Conservation (phyloP, 2,113 vertebrate species). For the Excalfactoria chinensis region DNA sequence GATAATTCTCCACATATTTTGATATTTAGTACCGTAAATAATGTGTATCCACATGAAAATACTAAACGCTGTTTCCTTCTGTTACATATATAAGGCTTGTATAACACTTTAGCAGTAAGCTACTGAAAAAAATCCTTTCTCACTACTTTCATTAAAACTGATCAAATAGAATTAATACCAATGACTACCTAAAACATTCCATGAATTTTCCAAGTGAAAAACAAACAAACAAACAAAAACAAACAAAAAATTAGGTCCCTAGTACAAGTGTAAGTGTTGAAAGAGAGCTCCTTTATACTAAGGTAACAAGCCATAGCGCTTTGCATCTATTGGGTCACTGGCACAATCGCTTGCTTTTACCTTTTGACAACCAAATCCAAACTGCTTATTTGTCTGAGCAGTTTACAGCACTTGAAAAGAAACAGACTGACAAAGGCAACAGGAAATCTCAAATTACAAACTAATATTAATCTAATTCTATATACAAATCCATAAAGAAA, state of each 20-base stretch:
- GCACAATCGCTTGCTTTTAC: slow-evolving; percentile 55
- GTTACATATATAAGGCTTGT: not conserved
- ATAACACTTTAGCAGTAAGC: not conserved
- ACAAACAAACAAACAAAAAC: not conserved
- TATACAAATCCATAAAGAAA: not conserved
- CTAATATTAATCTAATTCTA: not conserved
- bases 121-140: not conserved
- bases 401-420: slow-evolving; percentile 20
- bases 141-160: not conserved
- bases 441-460: not conserved
- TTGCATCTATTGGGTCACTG: slow-evolving; percentile 56
- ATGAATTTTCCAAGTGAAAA: not conserved
- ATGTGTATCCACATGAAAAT: not conserved
- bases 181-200: not conserved
- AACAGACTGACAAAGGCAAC: not conserved
- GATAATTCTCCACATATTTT: not conserved
- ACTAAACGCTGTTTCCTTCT: not conserved
- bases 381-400: slow-evolving; percentile 62
- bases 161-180: not conserved
- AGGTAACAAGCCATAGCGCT: slow-evolving; percentile 25
- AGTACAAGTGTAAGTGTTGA: not conserved
- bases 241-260: not conserved
- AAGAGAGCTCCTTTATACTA: not conserved
- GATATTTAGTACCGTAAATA: not conserved
- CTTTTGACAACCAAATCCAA: slow-evolving; percentile 64